A percentile compares a stretch with the other conserved stretches of the same genome.
phyloP scores from a whole-genome alignment of 2,888 invertebrate species.

The Drosophila atroscutellata region DNA sequence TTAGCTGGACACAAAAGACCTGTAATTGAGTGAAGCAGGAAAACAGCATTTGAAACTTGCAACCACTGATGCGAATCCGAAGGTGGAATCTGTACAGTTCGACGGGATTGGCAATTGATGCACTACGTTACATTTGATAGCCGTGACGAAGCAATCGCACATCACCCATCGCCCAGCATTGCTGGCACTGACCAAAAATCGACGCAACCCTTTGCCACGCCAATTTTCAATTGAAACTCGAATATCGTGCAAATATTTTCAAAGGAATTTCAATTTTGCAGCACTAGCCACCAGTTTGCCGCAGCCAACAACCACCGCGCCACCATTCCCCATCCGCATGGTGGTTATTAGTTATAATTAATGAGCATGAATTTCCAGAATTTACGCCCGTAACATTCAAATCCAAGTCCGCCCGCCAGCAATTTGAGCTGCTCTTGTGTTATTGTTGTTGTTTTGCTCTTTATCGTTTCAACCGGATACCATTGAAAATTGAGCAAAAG shows the following conservation, averaged over 20 bases:
- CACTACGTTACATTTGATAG: slow-evolving; percentile 24
- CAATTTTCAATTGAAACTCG: slow-evolving; percentile 75
- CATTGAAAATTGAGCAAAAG: background rate
- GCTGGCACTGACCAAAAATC: slow-evolving; percentile 29
- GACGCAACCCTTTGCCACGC: slow-evolving; percentile 35
- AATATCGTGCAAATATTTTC: slow-evolving; percentile 75
- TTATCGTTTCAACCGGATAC: background rate
- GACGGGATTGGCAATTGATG: slow-evolving; percentile 1
- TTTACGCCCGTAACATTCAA: slow-evolving; percentile 41
- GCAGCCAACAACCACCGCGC: background rate
- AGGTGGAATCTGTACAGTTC: slow-evolving; percentile 11
- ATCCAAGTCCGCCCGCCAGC: slow-evolving; percentile 27
- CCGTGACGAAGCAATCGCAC: slow-evolving; percentile 53
- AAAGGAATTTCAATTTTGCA: slow-evolving; percentile 76
- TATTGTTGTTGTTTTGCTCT: slow-evolving; percentile 1
- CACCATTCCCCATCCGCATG: background rate
- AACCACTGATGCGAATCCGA: slow-evolving; percentile 17
- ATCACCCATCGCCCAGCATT: background rate
- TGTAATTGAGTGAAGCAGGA: slow-evolving; percentile 73
- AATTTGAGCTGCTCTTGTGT: slow-evolving; percentile 35
- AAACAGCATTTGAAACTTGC: slow-evolving; percentile 60
- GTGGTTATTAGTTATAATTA: slow-evolving; percentile 67
- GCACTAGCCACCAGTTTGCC: slow-evolving; percentile 29
- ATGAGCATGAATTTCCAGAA: slow-evolving; percentile 67
- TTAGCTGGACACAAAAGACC: slow-evolving; percentile 63